These are phyloP conservation scores for Hemicordylus capensis DNA, from an alignment of 2,113 vertebrate genomes.

Conservation along the genomic window DNA sequence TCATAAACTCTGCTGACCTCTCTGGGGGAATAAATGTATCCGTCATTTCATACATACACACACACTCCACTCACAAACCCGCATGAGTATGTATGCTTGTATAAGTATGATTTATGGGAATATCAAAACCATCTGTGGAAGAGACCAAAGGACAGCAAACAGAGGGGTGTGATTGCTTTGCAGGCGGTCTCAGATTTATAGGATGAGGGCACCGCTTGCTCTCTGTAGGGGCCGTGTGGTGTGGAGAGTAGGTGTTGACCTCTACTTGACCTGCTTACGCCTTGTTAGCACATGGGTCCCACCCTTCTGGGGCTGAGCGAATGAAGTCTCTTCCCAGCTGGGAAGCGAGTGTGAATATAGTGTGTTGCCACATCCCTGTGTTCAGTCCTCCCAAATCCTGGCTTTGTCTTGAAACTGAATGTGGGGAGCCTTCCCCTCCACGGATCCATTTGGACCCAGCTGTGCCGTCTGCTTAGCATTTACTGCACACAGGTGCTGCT, in stretches of 20 bases:
- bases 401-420: no score
- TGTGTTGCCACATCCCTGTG: rapidly evolving
- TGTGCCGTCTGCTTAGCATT: no score
- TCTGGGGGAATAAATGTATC: conserved; percentile 10
- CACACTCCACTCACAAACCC: neutral
- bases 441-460: neutral
- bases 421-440: neutral
- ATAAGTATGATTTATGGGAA: conserved; percentile 24
- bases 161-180: neutral
- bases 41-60: conserved; percentile 19
- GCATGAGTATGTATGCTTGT: neutral
- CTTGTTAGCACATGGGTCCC: neutral
- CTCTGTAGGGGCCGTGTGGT: neutral
- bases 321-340: neutral
- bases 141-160: neutral
- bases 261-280: no score
- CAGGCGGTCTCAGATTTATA: neutral
- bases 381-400: neutral
- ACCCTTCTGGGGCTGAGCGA: neutral
- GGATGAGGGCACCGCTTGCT: neutral
- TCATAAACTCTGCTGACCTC: conserved; percentile 1
- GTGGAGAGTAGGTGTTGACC: neutral
- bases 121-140: conserved; percentile 16
- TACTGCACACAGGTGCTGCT: no score
- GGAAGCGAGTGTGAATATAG: neutral